phyloP scores from a whole-genome alignment of 1,140 invertebrate genomes.

The Colletes gigas region DNA sequence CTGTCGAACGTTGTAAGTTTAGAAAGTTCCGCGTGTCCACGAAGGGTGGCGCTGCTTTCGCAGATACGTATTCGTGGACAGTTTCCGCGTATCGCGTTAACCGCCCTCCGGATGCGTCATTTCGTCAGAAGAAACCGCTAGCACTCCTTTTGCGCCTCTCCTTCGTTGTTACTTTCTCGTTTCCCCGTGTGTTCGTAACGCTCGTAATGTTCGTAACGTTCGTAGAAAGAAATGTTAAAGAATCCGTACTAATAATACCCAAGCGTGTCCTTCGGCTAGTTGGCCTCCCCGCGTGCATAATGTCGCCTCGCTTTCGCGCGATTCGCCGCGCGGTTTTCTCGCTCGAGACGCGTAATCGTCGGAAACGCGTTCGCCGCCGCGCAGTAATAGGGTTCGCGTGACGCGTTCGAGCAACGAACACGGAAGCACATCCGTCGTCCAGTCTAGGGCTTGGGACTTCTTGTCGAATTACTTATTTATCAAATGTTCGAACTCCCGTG shows the following conservation, averaged over 20 bases:
- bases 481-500: too few relatives aligned
- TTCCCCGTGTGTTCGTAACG: not conserved
- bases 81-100: not conserved
- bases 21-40: too few relatives aligned
- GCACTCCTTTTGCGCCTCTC: not conserved
- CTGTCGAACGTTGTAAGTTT: too few relatives aligned
- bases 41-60: not conserved
- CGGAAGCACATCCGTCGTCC: not conserved
- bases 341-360: not conserved
- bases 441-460: too few relatives aligned
- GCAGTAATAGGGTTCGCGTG: too few relatives aligned
- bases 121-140: not conserved
- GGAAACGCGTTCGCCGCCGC: too few relatives aligned
- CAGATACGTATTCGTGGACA: not conserved
- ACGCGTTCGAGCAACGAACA: not conserved
- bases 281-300: not conserved
- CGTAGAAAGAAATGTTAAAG: not conserved
- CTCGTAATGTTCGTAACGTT: not conserved
- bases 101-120: not conserved
- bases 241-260: conserved; percentile 13
- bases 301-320: not conserved
- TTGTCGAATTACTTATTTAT: too few relatives aligned
- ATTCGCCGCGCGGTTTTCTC: not conserved
- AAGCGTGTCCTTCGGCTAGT: not conserved
- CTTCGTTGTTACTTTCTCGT: not conserved